These are phyloP conservation scores for Mesoclemmys tuberculata DNA, from an alignment of 2,113 vertebrate species.

Conservation along the genomic window DNA sequence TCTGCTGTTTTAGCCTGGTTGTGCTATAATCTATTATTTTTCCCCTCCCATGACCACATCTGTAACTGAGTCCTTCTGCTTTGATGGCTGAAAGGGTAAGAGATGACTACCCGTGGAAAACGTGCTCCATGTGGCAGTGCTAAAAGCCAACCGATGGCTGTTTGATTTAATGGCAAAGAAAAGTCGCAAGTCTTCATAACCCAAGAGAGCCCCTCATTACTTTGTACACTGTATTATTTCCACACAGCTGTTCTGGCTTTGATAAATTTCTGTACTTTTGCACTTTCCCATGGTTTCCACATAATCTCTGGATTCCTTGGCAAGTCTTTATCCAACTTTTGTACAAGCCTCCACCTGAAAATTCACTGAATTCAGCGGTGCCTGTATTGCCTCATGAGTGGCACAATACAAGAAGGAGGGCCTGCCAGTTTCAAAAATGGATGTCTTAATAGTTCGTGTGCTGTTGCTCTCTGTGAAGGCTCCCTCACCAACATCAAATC, in stretches of 20 bases:
- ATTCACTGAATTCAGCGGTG: slow-evolving; percentile 81
- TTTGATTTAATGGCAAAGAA: neutral
- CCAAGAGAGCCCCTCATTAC: neutral
- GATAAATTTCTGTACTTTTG: neutral
- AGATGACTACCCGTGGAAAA: slow-evolving; percentile 38
- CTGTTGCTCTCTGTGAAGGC: slow-evolving; percentile 93
- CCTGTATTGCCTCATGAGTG: slow-evolving; percentile 97
- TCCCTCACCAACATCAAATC: slow-evolving; percentile 97
- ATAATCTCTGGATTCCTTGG: neutral
- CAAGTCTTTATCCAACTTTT: neutral
- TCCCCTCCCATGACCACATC: slow-evolving; percentile 32
- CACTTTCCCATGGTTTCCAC: neutral
- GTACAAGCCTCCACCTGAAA: neutral
- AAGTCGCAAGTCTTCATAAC: neutral
- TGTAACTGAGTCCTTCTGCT: slow-evolving; percentile 57
- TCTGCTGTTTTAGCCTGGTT: slow-evolving; percentile 53
- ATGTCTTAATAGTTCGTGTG: slow-evolving; percentile 92
- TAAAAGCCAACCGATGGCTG: slow-evolving; percentile 49
- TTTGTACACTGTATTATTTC: fast-evolving
- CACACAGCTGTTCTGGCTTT: neutral
- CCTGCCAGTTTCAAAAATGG: slow-evolving; percentile 95
- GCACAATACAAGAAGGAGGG: slow-evolving; percentile 95
- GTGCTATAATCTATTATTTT: slow-evolving; percentile 61
- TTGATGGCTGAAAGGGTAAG: slow-evolving; percentile 48
- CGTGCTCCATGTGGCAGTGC: neutral